These are phyloP conservation scores for Himantopus leucocephalus DNA, from an alignment of 2,113 vertebrate species.

Conservation along the genomic window DNA sequence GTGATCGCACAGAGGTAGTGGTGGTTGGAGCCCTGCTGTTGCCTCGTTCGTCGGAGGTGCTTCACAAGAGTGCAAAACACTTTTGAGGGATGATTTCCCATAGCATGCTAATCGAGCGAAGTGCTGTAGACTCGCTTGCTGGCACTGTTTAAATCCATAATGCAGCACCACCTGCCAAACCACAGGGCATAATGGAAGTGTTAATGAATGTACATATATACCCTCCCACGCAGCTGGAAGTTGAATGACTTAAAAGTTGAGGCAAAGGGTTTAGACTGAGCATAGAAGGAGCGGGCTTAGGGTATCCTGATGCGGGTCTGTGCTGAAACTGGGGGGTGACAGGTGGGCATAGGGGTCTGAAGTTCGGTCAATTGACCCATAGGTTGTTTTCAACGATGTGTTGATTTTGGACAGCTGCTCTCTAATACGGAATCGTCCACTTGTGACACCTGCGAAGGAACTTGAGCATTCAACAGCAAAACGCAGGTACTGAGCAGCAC, in stretches of 20 bases:
- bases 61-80: not conserved
- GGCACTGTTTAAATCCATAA: slow-evolving; percentile 49
- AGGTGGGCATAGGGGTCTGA: not conserved
- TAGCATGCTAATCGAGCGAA: not conserved
- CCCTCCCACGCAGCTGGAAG: not conserved
- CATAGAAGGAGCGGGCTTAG: not conserved
- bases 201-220: slow-evolving; percentile 46
- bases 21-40: not conserved
- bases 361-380: not conserved
- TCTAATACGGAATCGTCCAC: not conserved
- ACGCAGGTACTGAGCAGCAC: not conserved
- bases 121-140: not conserved
- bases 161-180: slow-evolving; percentile 56
- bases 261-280: not conserved
- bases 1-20: not conserved
- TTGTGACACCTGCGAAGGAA: not conserved
- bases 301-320: not conserved
- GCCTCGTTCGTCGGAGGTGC: not conserved
- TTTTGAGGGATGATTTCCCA: slow-evolving; percentile 23
- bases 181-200: slow-evolving; percentile 39
- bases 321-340: not conserved
- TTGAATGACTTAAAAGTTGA: slow-evolving; percentile 7
- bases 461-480: not conserved
- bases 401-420: not conserved
- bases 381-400: not conserved